Percentiles rank a stretch among this genome's conserved stretches.
Conservation (phyloP, 2,113 vertebrate species). For the Austrofundulus limnaeus region DNA sequence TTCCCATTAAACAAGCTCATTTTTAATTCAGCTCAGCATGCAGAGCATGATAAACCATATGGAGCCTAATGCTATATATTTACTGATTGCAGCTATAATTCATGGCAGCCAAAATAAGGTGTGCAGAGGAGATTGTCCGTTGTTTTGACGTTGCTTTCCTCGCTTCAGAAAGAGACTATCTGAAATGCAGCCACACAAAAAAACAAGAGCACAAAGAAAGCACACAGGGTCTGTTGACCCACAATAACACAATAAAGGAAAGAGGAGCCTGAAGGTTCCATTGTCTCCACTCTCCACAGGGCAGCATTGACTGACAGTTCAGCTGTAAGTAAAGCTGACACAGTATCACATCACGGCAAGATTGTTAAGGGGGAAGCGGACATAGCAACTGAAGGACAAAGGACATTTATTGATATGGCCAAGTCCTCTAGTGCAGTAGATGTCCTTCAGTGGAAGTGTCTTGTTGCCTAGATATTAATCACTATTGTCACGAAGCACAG, state of each 20-base stretch:
- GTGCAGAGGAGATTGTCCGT: constrained; percentile 37
- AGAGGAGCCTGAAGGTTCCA: constrained; percentile 55
- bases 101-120: constrained; percentile 49
- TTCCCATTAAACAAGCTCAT: constrained; percentile 42
- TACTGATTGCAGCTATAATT: constrained; percentile 50
- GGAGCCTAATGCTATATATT: constrained; percentile 53
- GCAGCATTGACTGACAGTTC: constrained; percentile 65
- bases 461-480: constrained; percentile 77
- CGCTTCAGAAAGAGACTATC: constrained; percentile 46
- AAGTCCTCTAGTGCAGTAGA: constrained; percentile 69
- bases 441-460: constrained; percentile 71
- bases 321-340: constrained; percentile 69
- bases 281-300: constrained; percentile 56
- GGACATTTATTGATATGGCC: constrained; percentile 72
- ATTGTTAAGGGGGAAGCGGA: constrained; percentile 63
- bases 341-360: constrained; percentile 51
- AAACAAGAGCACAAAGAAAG: constrained; percentile 53
- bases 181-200: constrained; percentile 24
- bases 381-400: constrained; percentile 57
- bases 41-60: constrained; percentile 54
- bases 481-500: constrained; percentile 69
- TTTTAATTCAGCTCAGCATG: constrained; percentile 51
- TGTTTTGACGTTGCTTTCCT: constrained; percentile 44
- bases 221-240: constrained; percentile 59
- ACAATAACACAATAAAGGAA: constrained; percentile 62